These are phyloP conservation scores for Brachionus angularis DNA, from an alignment of 1,140 invertebrate species.

Conservation along the genomic window DNA sequence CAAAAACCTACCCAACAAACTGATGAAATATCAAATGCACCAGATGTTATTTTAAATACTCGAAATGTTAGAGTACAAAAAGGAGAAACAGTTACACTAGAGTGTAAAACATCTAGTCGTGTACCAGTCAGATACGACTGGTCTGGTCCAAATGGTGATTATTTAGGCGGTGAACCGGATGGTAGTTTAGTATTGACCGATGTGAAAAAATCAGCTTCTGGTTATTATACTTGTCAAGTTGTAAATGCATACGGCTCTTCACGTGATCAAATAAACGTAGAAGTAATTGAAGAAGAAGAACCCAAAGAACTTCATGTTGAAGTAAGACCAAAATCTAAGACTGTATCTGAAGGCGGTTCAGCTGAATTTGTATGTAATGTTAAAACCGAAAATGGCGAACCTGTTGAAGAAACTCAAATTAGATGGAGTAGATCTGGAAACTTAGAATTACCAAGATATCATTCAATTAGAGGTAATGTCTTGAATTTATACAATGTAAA, in stretches of 20 bases:
- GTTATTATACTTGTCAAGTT: slow-evolving; percentile 10
- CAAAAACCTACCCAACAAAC: not conserved
- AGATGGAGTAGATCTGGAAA: slow-evolving; percentile 4
- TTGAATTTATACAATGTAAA: slow-evolving; percentile 3
- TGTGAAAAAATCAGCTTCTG: not conserved
- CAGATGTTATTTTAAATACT: slow-evolving; percentile 8
- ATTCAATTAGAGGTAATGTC: not conserved
- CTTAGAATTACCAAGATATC: not conserved
- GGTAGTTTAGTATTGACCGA: slow-evolving; percentile 15
- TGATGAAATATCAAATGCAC: not conserved
- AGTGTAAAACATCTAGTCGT: not conserved
- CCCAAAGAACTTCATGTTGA: slow-evolving; percentile 9
- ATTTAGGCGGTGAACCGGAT: slow-evolving; percentile 1
- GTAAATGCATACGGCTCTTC: not conserved
- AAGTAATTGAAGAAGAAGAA: not conserved
- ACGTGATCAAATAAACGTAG: not conserved
- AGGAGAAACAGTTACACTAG: not conserved
- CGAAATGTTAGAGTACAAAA: not conserved
- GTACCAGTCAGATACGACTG: not conserved
- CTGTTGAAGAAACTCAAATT: not conserved
- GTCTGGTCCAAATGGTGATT: slow-evolving; percentile 1
- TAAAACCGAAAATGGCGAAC: slow-evolving; percentile 1
- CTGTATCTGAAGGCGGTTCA: slow-evolving; percentile 1
- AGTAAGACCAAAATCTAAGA: slow-evolving; percentile 30
- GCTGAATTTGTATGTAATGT: slow-evolving; percentile 6